phyloP scores from a whole-genome alignment of 2,797 vertebrate species.

The Botia kubotai region DNA sequence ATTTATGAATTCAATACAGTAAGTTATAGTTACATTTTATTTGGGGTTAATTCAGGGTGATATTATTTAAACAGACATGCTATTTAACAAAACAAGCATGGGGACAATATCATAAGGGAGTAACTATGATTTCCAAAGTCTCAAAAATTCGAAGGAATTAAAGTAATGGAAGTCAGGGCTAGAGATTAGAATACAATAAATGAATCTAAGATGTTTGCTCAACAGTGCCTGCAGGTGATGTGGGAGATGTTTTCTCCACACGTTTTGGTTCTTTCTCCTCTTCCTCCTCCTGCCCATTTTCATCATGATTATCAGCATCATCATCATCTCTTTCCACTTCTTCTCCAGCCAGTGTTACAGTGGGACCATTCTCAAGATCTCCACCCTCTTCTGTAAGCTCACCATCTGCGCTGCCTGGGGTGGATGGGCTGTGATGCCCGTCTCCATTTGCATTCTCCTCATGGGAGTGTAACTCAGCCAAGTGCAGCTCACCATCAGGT shows the following conservation, averaged over 20 bases:
- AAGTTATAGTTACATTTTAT: conserved; percentile 9
- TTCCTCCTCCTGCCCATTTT: conserved; percentile 65
- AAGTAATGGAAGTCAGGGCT: conserved; percentile 21
- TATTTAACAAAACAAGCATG: conserved; percentile 33
- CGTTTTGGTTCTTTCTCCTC: conserved; percentile 65
- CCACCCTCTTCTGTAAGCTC: conserved; percentile 68
- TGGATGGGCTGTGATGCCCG: conserved; percentile 60
- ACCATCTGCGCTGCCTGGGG: conserved; percentile 62
- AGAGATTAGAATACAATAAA: conserved; percentile 18
- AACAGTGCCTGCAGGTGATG: conserved; percentile 64
- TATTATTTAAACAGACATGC: conserved; percentile 36
- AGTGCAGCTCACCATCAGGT: conserved; percentile 70
- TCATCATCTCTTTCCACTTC: conserved; percentile 68
- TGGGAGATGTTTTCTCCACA: conserved; percentile 39
- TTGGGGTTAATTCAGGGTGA: conserved; percentile 18
- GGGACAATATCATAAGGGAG: conserved; percentile 19
- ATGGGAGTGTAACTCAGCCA: conserved; percentile 73
- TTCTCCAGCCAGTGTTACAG: conserved; percentile 62
- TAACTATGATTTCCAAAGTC: conserved; percentile 43
- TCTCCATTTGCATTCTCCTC: conserved; percentile 68
- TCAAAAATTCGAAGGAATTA: conserved; percentile 2
- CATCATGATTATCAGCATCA: conserved; percentile 66
- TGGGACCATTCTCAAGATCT: conserved; percentile 64
- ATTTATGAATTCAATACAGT: conserved; percentile 17
- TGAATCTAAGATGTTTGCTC: conserved; percentile 73